phyloP scores from a whole-genome alignment of 2,797 vertebrate species.

The Gymnoscopelus braueri region DNA sequence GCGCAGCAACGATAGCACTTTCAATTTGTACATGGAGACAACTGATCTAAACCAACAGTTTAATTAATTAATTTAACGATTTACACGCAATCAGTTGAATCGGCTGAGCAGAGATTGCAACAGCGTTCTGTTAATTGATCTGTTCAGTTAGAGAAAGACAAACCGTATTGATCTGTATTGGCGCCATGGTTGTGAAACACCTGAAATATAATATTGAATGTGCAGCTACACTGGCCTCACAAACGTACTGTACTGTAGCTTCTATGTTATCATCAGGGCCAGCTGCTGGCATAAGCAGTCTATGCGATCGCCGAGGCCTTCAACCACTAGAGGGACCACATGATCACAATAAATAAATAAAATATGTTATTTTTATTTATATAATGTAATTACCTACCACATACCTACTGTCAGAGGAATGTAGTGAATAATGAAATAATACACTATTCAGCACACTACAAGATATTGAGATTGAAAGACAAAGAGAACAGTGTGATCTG shows the following conservation, averaged over 20 bases:
- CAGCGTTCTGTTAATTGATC: constrained; percentile 56
- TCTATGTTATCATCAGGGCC: neutral
- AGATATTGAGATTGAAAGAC: constrained; percentile 31
- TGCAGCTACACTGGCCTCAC: constrained; percentile 8
- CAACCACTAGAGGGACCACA: no score
- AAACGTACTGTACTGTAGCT: neutral
- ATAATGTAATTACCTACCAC: no score
- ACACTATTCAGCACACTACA: neutral
- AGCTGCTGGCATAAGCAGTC: no score
- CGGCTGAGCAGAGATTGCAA: constrained; percentile 35
- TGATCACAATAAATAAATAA: no score
- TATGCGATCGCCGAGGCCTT: no score
- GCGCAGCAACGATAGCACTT: constrained; percentile 30
- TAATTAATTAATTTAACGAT: constrained; percentile 39
- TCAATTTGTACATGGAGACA: neutral
- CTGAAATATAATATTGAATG: constrained; percentile 16
- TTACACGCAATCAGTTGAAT: constrained; percentile 24
- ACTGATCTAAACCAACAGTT: constrained; percentile 38
- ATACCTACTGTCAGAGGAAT: no score
- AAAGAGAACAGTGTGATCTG: constrained; percentile 20
- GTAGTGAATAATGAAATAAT: constrained; percentile 18
- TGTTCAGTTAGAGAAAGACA: constrained; percentile 24
- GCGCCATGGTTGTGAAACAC: constrained; percentile 19
- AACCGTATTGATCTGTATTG: constrained; percentile 44
- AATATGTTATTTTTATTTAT: no score